Base-by-base conservation (phyloP, 2,888 invertebrate species). In the Catotricha subobsoleta region DNA sequence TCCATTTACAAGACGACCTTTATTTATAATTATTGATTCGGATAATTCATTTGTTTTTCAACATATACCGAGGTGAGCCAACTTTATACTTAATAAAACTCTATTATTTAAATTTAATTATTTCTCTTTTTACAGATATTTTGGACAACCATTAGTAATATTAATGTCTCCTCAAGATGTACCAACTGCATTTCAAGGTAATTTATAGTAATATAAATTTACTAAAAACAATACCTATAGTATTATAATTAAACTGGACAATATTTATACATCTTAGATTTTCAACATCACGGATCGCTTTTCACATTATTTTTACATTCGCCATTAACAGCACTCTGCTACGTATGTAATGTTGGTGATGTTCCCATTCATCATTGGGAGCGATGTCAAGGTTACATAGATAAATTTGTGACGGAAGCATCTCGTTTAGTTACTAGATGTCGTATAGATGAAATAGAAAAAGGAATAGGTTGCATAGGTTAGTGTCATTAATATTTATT, bases 271-370 rank as follows among this genome's bases (percentile, higher is more conserved):
- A 6, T n/a, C n/a, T 10, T 42, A 31, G 86, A 83, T 64, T 75
- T 79, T 52, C 79, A 79, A 55, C 78, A 78, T 69, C 80, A 87
- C 55, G 95, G 94, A 45, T 90, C 83, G 55, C 68, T 95, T 50
- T 91, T 95, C 66, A 94, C 94, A 20, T 68, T 94, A 58, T 95
- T 95, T 70, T 76, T 95, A 51, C 91, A 94, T 66, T 83, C 86
- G 55, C 94, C 95, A 34, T 68, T 94, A 56, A 82, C 86, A 54
- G 90, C 87, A 47, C 78, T 94, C 58, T 91, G 91, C 67, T 80
- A 82, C 62, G 78, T 87, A 55, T 88, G 90, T 60, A 87, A 88
- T 60, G 75, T 94, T 46, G 76, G 76, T 51, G 84, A 78, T 55
- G 75, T 91, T 49, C 77, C 84, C 34, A 74, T 88, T 51, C 76